Evolutionary conservation across 2,113 vertebrate species (phyloP), one percentile per base, ranked within the genome.

Genomic region (Colossoma macropomum): DNA sequence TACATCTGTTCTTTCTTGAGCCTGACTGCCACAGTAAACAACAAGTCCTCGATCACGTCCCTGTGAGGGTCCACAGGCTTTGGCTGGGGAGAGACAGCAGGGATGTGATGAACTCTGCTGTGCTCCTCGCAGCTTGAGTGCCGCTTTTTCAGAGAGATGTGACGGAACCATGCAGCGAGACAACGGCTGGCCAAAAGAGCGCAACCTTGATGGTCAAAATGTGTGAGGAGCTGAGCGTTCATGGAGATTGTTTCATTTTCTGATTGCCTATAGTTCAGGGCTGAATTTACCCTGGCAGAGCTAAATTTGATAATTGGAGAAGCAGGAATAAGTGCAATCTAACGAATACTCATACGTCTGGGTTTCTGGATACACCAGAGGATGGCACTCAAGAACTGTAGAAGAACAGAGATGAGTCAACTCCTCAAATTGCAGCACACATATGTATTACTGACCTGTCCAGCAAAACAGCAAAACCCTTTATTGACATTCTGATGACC

Each of bases 341-440:
- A n/a, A 38, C 23, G 3, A 54, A 23, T 66, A 54, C 12, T 16
- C 21, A 32, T 50, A 50, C 12, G 10, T 19, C 27, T 50, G 50
- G 27, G 15, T 21, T 1, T 60, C 2, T 45, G 19, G 62, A 66
- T 23, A n/a, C 12, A 66, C 62, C 76, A 78, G 62, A 32, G 62
- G 77, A 68, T 78, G 62, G 76, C 62, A 78, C 62, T 68, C 25
- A 32, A 50, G 27, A 68, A 68, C 59, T 77, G 41, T 50, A 62
- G 19, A 27, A 77, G 27, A 30, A 48, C 70, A 72, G 19, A 72
- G 2, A 27, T 9, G 15, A 28, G 7, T 15, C 62, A 65, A 28
- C 27, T 30, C 3, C 27, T 3, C 17, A 30, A 30, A 30, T 12
- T 13, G 8, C 5, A 17, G 65, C 17, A 50, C 2, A 13, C 13